Base-by-base conservation (phyloP, 2,888 invertebrate species). In the Drosophila macrospina region DNA sequence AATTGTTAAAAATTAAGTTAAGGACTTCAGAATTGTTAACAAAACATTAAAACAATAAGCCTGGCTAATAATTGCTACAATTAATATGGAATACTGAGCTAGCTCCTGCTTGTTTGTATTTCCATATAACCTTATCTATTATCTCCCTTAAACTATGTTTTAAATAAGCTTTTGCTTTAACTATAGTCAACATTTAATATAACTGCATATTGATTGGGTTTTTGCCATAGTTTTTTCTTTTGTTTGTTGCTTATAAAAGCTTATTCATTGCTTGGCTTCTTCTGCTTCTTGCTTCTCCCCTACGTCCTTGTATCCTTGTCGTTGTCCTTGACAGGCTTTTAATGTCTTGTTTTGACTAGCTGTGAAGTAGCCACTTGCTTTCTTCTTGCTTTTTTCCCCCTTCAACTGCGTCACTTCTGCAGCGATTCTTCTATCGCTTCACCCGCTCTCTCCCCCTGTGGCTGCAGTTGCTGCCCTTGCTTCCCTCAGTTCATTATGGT, bases 311-410 rank as follows among this genome's bases (percentile, higher is more conserved):
- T 41, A 34, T 24, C 42, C 34, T 44, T 44, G 30, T 36, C 36
- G 54, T 28, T 61, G 62, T 67, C 71, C 47, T 44, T 60, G 59
- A 52, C 42, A 51, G 50, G 48, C 44, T 66, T 74, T 74, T 36
- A 37, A 71, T 72, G 71, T 20, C 66, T 71, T 71, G 66, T 61
- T 67, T 72, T 72, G 51, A 60, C 71, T 65, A 47, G 60, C 44
- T 42, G 39, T 30, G 37, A 41, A 16, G 30, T 26, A 30, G 50
- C 34, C 16, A 47, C 32, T 54, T 54, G 30, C 41, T 42, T 34
- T n/a, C n/a, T n/a, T n/a, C n/a, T 45, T n/a, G 41, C 15, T 20
- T 15, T 50, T 67, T 34, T n/a, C n/a, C 32, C 20, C 37, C 37
- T 20, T 28, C 39, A 41, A 39, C 34, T 39, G 16, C 34, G 48